Conservation (phyloP, 2,797 vertebrate genomes). For the Microctenopoma steveboyesi region DNA sequence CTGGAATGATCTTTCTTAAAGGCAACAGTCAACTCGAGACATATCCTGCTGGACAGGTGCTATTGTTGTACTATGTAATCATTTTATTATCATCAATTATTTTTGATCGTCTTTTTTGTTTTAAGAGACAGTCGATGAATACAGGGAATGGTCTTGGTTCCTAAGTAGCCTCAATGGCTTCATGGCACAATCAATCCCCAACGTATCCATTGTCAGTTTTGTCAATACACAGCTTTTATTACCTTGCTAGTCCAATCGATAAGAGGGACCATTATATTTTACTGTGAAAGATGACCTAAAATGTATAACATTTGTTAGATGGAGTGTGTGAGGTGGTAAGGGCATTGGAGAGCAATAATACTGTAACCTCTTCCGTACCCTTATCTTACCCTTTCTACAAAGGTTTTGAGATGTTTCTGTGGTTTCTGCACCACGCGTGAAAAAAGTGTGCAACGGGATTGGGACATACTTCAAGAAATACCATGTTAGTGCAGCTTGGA, state of each 20-base stretch:
- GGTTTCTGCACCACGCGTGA: not conserved
- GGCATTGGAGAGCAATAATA: not conserved
- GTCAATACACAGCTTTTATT: conserved; percentile 76
- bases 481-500: conserved; percentile 53
- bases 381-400: conserved; percentile 29
- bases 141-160: conserved; percentile 36
- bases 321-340: conserved; percentile 14
- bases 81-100: conserved; percentile 58
- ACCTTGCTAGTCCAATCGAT: conserved; percentile 72
- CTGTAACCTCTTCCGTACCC: not conserved
- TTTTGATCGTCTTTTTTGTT: conserved; percentile 51
- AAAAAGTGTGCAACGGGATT: conserved; percentile 1
- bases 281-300: conserved; percentile 59
- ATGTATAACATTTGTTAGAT: conserved; percentile 57
- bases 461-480: conserved; percentile 48
- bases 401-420: conserved; percentile 32
- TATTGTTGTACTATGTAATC: not conserved
- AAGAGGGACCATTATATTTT: conserved; percentile 67
- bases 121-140: conserved; percentile 26
- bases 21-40: not conserved
- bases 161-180: conserved; percentile 54
- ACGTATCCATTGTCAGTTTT: conserved; percentile 70
- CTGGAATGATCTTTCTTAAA: not conserved
- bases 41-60: too few relatives aligned
- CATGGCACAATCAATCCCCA: conserved; percentile 70